Base-by-base conservation (phyloP, 2,113 vertebrate genomes). In the Bettongia penicillata region DNA sequence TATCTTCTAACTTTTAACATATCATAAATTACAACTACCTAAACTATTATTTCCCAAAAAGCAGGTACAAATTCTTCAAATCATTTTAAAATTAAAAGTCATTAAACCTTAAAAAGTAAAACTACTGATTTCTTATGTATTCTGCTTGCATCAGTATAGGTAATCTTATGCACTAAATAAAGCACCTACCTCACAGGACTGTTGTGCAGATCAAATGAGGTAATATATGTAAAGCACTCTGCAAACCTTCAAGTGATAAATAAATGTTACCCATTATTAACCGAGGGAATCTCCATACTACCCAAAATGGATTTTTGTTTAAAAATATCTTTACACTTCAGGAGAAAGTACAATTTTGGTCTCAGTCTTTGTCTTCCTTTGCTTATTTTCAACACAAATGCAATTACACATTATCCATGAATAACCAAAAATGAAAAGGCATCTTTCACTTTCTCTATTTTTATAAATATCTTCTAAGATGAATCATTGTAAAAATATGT, bases 291-390 rank as follows among this genome's bases (percentile, higher is more conserved):
- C 93, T 90, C 53, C 91, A 90, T 47, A 93, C 10, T 3, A 16
- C 31, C 31, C 31, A 68, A 68, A 84, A 84, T 23, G 19, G 7
- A 43, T 84, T 43, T 84, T 84, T 84, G 19, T 84, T 84, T 43
- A 96, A 92, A 96, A 96, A 47, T 23, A 90, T 51, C 12, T 77
- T 50, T 50, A 93, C 28, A 91, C 57, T 53, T 96, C 92, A 84
- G 55, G 22, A 8, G 3, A 94, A 22, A 91, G 10, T 0, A 24
- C 90, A 10, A 52, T 68, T 91, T 61, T 31, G 51, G 28, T 37
- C 93, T 43, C 25, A 92, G 37, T 26, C 92, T 31, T 68, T 94
- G 48, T 48, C 89, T 91, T 93, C 52, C 94, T 23, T 55, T 84
- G 14, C 61, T 68, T 68, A 68, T 93, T 10, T 23, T 23, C 22